A percentile compares a stretch with the other conserved stretches of the same genome.
Conservation (phyloP, 2,113 vertebrate species). For the Ciconia boyciana region DNA sequence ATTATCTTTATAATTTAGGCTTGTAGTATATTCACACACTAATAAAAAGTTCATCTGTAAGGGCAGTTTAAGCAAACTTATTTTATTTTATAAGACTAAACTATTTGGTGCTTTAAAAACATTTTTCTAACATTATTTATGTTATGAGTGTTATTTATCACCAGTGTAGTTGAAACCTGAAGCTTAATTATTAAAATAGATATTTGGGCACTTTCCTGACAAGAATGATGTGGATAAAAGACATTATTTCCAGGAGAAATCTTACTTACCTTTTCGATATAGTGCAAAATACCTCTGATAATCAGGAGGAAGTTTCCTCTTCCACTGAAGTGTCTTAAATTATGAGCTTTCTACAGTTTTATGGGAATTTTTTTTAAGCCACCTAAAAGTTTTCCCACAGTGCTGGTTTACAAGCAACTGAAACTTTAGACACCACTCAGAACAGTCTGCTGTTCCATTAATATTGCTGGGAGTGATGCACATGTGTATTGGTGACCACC, state of each 20-base stretch:
- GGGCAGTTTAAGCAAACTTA: not conserved
- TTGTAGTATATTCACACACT: not conserved
- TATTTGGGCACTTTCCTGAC: not conserved
- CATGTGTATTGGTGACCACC: not conserved
- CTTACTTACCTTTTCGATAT: not conserved
- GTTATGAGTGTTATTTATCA: not conserved
- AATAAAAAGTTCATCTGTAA: not conserved
- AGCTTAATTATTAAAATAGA: not conserved
- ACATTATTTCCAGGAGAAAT: not conserved
- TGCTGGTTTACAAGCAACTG: constrained; percentile 9
- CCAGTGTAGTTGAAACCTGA: not conserved
- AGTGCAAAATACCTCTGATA: not conserved
- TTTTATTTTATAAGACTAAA: constrained; percentile 9
- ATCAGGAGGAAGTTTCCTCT: not conserved
- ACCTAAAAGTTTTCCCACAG: constrained; percentile 12
- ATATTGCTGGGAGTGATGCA: not conserved
- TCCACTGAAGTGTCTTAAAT: not conserved
- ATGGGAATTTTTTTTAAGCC: not conserved
- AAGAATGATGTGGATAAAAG: not conserved
- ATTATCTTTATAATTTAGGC: not conserved
- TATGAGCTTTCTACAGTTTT: not conserved
- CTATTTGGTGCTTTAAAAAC: not conserved
- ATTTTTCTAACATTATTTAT: not conserved
- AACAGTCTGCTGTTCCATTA: not conserved
- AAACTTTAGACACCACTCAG: not conserved